These are phyloP conservation scores for Protosalanx chinensis DNA, from an alignment of 2,797 vertebrate genomes.

Conservation along the genomic window DNA sequence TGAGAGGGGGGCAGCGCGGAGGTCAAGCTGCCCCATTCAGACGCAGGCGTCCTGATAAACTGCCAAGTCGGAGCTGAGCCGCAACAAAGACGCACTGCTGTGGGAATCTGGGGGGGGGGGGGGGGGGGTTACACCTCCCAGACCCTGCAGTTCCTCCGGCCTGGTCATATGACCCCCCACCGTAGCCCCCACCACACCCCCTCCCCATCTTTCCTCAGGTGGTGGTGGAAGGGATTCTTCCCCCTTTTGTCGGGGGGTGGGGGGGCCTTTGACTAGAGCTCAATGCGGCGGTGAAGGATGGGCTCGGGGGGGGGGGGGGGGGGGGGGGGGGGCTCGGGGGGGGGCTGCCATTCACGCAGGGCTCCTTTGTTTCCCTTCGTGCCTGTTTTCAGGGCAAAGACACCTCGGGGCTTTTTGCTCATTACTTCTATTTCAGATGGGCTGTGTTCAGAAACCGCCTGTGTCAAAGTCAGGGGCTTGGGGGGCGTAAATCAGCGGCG, in stretches of 20 bases:
- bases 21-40: conserved; percentile 9
- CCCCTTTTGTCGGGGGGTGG: conserved; percentile 62
- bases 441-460: conserved; percentile 58
- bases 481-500: conserved; percentile 57
- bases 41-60: conserved; percentile 27
- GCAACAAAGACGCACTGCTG: conserved; percentile 43
- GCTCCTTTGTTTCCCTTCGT: conserved; percentile 66
- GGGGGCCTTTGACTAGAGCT: conserved; percentile 54
- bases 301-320: conserved; percentile 40
- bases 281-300: conserved; percentile 67
- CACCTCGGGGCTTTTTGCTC: conserved; percentile 65
- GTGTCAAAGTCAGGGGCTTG: conserved; percentile 68
- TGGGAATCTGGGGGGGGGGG: conserved; percentile 40
- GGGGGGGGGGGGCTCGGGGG: conserved; percentile 17
- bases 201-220: conserved; percentile 68
- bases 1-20: background rate
- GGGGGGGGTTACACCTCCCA: conserved; percentile 28
- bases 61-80: conserved; percentile 52
- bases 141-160: conserved; percentile 20
- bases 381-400: conserved; percentile 63
- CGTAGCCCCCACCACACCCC: too few relatives aligned
- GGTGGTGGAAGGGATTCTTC: conserved; percentile 65
- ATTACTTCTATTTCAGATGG: conserved; percentile 67
- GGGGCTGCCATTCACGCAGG: conserved; percentile 61
- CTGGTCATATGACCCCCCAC: conserved; percentile 50